Evolutionary conservation across 2,888 invertebrate species (phyloP).

Genomic region (Drosophila prolongata): DNA sequence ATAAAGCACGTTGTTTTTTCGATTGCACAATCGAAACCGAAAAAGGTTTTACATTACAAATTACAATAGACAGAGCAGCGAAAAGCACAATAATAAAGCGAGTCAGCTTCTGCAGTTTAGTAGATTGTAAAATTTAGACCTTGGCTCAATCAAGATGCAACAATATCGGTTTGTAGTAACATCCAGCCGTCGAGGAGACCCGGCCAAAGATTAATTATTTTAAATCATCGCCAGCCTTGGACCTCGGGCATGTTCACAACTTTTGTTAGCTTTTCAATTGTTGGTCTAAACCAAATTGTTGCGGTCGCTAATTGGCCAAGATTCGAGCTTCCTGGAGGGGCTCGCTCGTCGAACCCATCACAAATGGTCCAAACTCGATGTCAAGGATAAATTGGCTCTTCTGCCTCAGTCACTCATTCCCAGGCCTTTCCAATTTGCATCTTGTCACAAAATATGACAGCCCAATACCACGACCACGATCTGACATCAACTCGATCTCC

Average conservation of each 20-base stretch:
- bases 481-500: conserved; percentile 28
- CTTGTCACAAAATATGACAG: conserved; percentile 71
- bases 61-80: conserved; percentile 30
- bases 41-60: conserved; percentile 64
- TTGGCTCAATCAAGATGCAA: conserved; percentile 61
- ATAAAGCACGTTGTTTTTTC: conserved; percentile 36
- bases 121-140: conserved; percentile 39
- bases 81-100: conserved; percentile 40
- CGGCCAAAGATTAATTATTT: conserved; percentile 66
- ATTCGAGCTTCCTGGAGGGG: conserved; percentile 41
- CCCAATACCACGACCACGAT: conserved; percentile 59
- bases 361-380: conserved; percentile 39
- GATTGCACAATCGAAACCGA: conserved; percentile 55
- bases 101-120: conserved; percentile 55
- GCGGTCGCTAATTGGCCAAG: conserved; percentile 38
- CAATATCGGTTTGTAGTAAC: conserved; percentile 14
- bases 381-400: conserved; percentile 70
- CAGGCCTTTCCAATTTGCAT: conserved; percentile 68
- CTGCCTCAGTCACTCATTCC: conserved; percentile 29
- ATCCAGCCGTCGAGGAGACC: conserved; percentile 35
- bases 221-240: conserved; percentile 62
- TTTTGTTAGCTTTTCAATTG: conserved; percentile 44
- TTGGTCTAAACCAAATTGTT: conserved; percentile 26
- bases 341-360: conserved; percentile 35
- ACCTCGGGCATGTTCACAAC: conserved; percentile 19